Percentiles rank a stretch among this genome's conserved stretches.
Conservation (phyloP, 2,797 vertebrate genomes). For the Chelon auratus region DNA sequence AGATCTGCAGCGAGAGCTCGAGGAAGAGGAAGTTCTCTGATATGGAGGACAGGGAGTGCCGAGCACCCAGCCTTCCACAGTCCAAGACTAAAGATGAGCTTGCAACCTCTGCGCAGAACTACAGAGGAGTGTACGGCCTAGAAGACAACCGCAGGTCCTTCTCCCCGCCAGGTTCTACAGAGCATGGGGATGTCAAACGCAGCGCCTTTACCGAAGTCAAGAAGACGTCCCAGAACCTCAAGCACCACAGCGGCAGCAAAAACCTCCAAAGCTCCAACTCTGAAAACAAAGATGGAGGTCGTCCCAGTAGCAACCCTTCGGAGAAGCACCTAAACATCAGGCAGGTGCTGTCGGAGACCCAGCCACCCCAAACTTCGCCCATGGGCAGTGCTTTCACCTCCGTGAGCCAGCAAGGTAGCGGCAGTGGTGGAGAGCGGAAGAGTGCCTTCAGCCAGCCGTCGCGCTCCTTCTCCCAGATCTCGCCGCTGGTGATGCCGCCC, state of each 20-base stretch:
- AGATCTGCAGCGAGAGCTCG: slow-evolving; percentile 84
- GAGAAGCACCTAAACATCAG: slow-evolving; percentile 85
- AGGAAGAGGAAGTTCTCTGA: slow-evolving; percentile 91
- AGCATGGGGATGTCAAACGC: slow-evolving; percentile 87
- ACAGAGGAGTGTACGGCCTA: slow-evolving; percentile 87
- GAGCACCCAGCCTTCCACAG: slow-evolving; percentile 76
- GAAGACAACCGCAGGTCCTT: slow-evolving; percentile 89
- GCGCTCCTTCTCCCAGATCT: slow-evolving; percentile 89
- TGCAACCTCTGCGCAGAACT: slow-evolving; percentile 91
- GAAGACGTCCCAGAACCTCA: slow-evolving; percentile 84
- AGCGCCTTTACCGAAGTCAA: slow-evolving; percentile 98
- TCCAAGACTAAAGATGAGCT: slow-evolving; percentile 91
- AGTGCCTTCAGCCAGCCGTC: slow-evolving; percentile 95
- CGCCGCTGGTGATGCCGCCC: slow-evolving; percentile 90
- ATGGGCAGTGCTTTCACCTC: slow-evolving; percentile 91
- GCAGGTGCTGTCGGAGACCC: slow-evolving; percentile 87
- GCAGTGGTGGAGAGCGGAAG: slow-evolving; percentile 85
- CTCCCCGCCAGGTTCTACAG: slow-evolving; percentile 83
- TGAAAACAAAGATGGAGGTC: slow-evolving; percentile 87
- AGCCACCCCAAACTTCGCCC: slow-evolving; percentile 79
- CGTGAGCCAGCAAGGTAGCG: slow-evolving; percentile 84
- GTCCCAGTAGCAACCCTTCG: slow-evolving; percentile 68
- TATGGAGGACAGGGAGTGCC: slow-evolving; percentile 71
- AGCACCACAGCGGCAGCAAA: slow-evolving; percentile 77
- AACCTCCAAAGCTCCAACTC: slow-evolving; percentile 79